phyloP scores from a whole-genome alignment of 2,797 vertebrate species.

The Nasua narica region DNA sequence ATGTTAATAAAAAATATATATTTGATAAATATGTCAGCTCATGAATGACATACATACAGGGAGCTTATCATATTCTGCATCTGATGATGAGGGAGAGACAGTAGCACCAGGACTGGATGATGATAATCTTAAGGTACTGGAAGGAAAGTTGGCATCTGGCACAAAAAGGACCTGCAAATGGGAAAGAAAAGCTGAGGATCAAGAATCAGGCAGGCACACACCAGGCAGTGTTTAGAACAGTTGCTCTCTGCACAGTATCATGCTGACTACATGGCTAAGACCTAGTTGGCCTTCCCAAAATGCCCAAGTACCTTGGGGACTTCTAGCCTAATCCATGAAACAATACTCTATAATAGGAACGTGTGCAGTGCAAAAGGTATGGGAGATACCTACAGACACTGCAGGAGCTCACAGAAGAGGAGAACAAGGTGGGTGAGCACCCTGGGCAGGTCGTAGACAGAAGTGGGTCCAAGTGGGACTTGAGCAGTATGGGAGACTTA shows the following conservation, averaged over 20 bases:
- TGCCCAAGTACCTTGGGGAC: neutral
- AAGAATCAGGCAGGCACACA: neutral
- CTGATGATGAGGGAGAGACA: conserved; percentile 85
- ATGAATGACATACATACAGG: conserved; percentile 81
- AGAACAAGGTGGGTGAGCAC: neutral
- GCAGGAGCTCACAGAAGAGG: neutral
- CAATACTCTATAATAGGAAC: neutral
- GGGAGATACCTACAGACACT: neutral
- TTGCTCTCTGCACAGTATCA: neutral
- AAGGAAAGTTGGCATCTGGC: conserved; percentile 77
- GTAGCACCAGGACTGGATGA: conserved; percentile 81
- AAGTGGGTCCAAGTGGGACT: neutral
- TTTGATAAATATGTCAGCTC: neutral
- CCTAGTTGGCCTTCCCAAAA: neutral
- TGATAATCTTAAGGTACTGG: conserved; percentile 69
- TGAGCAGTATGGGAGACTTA: neutral
- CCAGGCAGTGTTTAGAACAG: neutral
- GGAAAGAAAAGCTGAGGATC: neutral
- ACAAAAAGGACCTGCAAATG: conserved; percentile 85
- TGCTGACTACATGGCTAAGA: neutral
- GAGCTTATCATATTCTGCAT: conserved; percentile 87
- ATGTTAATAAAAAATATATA: too few relatives aligned
- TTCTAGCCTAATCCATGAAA: neutral
- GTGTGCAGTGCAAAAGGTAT: neutral
- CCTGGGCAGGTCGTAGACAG: neutral